Conservation (phyloP, 1,140 invertebrate genomes). For the Trypoxylus dichotomus region DNA sequence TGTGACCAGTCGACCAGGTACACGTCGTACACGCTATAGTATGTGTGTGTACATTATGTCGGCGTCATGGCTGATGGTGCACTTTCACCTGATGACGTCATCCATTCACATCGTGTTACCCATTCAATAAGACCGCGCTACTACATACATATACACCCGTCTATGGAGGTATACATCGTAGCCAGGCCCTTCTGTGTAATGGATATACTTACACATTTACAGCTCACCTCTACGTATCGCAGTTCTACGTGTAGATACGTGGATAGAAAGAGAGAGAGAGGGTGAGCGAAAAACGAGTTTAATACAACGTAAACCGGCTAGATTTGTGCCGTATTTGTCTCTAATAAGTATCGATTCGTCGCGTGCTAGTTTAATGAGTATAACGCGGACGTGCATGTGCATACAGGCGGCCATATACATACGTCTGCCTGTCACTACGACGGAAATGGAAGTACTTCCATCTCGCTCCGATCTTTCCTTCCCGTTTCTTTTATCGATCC, state of each 20-base stretch:
- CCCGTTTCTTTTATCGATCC: background rate
- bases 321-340: constrained; percentile 14
- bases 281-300: background rate
- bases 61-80: constrained; percentile 21
- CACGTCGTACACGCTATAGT: background rate
- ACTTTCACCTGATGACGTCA: constrained; percentile 22
- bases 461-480: background rate
- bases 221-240: background rate
- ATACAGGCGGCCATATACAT: background rate
- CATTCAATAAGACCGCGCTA: constrained; percentile 10
- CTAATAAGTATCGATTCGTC: constrained; percentile 22
- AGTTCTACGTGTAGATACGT: too few relatives aligned
- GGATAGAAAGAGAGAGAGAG: background rate
- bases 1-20: background rate
- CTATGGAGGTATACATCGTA: background rate
- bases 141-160: background rate
- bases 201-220: background rate
- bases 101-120: constrained; percentile 2
- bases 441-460: constrained; percentile 5
- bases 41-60: background rate
- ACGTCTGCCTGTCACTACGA: background rate
- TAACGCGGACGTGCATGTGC: background rate
- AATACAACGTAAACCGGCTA: background rate
- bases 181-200: constrained; percentile 8
- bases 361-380: constrained; percentile 7